These are phyloP conservation scores for Mixornis gularis DNA, from an alignment of 2,113 vertebrate genomes.

Conservation along the genomic window DNA sequence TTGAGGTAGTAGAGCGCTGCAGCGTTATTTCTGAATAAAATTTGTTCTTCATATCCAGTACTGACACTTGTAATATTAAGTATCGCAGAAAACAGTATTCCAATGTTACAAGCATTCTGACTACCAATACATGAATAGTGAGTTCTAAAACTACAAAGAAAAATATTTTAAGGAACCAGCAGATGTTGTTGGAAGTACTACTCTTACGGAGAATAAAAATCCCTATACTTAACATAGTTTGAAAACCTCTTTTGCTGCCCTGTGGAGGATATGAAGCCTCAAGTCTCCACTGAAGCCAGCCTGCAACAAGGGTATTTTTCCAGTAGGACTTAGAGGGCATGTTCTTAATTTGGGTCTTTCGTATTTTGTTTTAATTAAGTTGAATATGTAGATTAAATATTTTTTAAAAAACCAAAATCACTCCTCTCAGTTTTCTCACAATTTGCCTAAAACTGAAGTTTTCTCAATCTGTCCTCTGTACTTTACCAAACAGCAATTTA, in stretches of 20 bases:
- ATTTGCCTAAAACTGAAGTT: background rate
- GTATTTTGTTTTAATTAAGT: conserved; percentile 48
- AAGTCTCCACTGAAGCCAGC: background rate
- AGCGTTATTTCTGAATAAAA: background rate
- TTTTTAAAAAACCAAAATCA: background rate
- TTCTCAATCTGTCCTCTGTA: background rate
- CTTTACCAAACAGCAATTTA: background rate
- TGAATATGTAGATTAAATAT: conserved; percentile 10
- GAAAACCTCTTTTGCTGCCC: background rate
- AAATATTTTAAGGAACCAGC: background rate
- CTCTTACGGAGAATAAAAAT: background rate
- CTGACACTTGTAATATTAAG: background rate
- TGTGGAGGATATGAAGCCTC: background rate
- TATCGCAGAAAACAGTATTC: background rate
- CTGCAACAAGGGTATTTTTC: background rate
- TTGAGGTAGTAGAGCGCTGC: background rate
- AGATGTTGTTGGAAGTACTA: background rate
- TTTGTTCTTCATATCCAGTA: background rate
- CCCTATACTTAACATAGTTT: conserved; percentile 4
- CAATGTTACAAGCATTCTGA: background rate
- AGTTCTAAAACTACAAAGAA: background rate
- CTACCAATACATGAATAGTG: background rate
- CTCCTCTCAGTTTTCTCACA: background rate
- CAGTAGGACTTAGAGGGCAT: conserved; percentile 9
- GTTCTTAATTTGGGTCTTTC: conserved; percentile 22